These are phyloP conservation scores for Salticus scenicus DNA, from an alignment of 2,888 invertebrate species.

Conservation along the genomic window DNA sequence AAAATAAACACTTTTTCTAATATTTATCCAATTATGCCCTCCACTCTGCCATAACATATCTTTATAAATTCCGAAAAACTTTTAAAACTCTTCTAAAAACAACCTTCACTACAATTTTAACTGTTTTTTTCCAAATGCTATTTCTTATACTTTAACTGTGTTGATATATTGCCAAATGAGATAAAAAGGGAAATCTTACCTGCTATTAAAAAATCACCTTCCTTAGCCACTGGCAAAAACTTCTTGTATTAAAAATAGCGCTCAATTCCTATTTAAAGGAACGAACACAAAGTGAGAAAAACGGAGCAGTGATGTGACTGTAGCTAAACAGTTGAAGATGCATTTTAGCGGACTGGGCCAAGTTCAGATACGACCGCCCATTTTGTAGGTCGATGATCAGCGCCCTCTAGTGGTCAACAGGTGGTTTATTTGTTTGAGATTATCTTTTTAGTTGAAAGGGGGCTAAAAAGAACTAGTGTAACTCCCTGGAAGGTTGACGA, in stretches of 20 bases:
- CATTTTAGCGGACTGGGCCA: slow-evolving; percentile 42
- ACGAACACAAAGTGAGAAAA: not conserved
- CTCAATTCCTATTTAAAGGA: not conserved
- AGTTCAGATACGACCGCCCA: slow-evolving; percentile 46
- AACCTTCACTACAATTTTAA: no score
- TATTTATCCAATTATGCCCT: no score
- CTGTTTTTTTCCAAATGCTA: no score
- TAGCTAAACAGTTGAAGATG: not conserved
- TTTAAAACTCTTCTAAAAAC: no score
- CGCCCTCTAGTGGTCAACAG: slow-evolving; percentile 58
- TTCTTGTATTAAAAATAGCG: not conserved
- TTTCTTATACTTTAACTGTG: no score
- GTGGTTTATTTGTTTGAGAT: slow-evolving; percentile 28
- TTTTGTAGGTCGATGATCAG: slow-evolving; percentile 48
- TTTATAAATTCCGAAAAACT: no score
- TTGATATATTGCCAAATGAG: not conserved
- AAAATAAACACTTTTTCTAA: no score
- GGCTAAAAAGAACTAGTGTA: no score
- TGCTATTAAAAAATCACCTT: not conserved
- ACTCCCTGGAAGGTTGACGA: no score
- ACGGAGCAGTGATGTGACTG: not conserved
- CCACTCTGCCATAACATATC: no score
- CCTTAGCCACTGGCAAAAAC: not conserved
- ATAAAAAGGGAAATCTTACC: not conserved
- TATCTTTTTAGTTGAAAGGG: no score